Evolutionary conservation across 2,797 vertebrate genomes (phyloP), one percentile per base, ranked within the genome.

Genomic region (Muscicapa striata): DNA sequence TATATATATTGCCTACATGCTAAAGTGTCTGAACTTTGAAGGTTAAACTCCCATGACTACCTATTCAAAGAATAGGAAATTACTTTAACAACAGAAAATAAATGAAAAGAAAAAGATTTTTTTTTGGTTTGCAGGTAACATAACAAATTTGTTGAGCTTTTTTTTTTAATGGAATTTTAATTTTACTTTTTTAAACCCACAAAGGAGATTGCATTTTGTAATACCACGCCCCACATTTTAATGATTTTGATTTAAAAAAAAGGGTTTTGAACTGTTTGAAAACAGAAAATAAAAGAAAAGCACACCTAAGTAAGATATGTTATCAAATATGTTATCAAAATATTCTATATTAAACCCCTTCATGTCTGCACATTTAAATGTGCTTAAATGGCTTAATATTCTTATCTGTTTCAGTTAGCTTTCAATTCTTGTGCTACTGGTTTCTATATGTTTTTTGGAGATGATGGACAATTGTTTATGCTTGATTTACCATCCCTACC

Each of bases 71-170:
- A 91, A 57, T 11, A 78, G 67, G 6, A 2, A 82, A 29, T 82
- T 69, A 22, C 4, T 67, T 79, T 70, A 73, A n/a, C 1, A 43
- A 5, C 3, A 48, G 15, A 5, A 81, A 90, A 80, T 22, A 77
- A 41, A 58, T 22, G 2, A 27, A 66, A 73, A 72, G 4, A 18
- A 30, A 51, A 51, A 46, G 45, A 23, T 27, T 51, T 51, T 27
- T 13, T 59, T 30, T 52, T 30, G 0, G 6, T 49, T 62, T 70
- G 41, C 7, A 6, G 13, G 11, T 14, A 43, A 9, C 6, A 38
- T 30, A 62, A 46, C 1, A 13, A 1, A n/a, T n/a, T 34, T 48
- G 19, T 48, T 69, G 6, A 54, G 8, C 0, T 10, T 6, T 36
- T 24, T 32, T 67, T 63, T 41, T 2, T 6, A 26, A 9, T 5